These are phyloP conservation scores for Papilio demoleus DNA, from an alignment of 2,888 invertebrate species.

Conservation along the genomic window DNA sequence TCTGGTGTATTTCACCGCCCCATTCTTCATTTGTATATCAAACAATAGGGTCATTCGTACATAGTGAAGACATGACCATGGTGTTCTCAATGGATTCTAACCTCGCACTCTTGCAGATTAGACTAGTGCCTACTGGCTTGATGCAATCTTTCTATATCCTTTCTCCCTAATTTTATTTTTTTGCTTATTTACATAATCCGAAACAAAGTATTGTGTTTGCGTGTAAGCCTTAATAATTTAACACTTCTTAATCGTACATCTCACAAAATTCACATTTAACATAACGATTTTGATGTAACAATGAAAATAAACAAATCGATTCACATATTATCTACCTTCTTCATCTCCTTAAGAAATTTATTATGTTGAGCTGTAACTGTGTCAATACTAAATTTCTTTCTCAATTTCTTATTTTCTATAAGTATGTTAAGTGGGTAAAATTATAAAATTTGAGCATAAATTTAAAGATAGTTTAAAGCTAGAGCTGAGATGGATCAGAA, in stretches of 20 bases:
- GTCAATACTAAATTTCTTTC: too few species aligned
- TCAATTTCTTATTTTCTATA: neutral
- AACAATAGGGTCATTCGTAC: slow-evolving; percentile 19
- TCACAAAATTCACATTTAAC: neutral
- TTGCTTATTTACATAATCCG: neutral
- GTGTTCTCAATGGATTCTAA: slow-evolving; percentile 59
- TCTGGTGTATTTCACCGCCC: slow-evolving; percentile 38
- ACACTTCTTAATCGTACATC: neutral
- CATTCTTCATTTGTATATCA: neutral
- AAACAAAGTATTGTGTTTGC: too few species aligned
- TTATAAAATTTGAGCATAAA: neutral
- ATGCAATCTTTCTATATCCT: neutral
- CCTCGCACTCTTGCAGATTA: slow-evolving; percentile 53
- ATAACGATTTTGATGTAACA: neutral
- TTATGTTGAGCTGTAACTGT: neutral
- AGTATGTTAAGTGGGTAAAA: neutral
- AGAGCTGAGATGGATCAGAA: neutral
- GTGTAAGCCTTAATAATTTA: neutral
- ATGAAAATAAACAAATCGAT: neutral
- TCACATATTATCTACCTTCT: neutral
- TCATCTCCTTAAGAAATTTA: neutral
- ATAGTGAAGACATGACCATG: slow-evolving; percentile 39
- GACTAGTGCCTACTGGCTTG: slow-evolving; percentile 41
- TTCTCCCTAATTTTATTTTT: neutral
- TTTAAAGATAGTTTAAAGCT: neutral